These are phyloP conservation scores for Hippoglossus stenolepis DNA, from an alignment of 2,113 vertebrate genomes.

Conservation along the genomic window DNA sequence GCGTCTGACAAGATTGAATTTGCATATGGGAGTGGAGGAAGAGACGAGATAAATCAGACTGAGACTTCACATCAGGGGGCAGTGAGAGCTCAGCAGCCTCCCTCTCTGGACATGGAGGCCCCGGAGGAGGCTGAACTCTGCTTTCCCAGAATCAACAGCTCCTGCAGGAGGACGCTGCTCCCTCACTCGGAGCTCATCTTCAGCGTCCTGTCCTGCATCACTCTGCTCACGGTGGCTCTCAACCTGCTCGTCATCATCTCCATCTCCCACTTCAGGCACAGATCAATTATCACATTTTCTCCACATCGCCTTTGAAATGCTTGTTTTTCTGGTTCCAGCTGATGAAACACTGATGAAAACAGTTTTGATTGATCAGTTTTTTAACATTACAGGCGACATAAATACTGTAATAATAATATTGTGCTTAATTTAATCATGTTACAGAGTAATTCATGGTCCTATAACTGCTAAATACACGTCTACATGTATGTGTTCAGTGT, in stretches of 20 bases:
- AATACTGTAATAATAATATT: too few relatives aligned
- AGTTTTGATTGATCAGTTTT: not conserved
- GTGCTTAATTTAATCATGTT: too few relatives aligned
- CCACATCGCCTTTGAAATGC: not conserved
- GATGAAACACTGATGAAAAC: not conserved
- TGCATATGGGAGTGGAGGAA: not conserved
- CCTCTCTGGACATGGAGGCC: conserved; percentile 2
- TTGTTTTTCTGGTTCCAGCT: not conserved
- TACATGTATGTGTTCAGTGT: not conserved
- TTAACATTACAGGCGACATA: too few relatives aligned
- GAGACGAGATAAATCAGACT: not conserved
- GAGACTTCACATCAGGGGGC: not conserved
- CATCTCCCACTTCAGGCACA: conserved; percentile 65
- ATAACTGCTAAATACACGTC: not conserved
- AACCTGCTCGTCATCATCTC: conserved; percentile 68
- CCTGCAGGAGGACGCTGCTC: not conserved
- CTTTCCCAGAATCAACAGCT: conserved; percentile 30
- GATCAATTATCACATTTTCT: not conserved
- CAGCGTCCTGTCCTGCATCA: conserved; percentile 46
- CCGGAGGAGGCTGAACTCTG: not conserved
- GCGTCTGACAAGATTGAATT: not conserved
- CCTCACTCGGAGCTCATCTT: conserved; percentile 48
- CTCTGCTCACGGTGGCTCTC: conserved; percentile 73
- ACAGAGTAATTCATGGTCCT: too few relatives aligned
- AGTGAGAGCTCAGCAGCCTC: not conserved